phyloP scores from a whole-genome alignment of 2,797 vertebrate species.

The Vultur gryphus region DNA sequence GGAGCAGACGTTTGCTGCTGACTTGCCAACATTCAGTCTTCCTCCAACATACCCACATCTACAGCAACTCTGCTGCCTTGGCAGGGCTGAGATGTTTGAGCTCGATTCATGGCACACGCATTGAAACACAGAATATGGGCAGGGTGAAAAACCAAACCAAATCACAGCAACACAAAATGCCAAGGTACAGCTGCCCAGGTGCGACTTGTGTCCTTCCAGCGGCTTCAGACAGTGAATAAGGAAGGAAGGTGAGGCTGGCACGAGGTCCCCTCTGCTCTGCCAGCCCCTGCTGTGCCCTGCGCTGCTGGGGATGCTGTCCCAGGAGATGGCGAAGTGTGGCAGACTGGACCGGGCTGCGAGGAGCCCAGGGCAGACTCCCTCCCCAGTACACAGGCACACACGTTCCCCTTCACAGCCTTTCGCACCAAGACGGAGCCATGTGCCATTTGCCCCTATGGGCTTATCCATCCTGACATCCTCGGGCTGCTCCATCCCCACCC shows the following conservation, averaged over 20 bases:
- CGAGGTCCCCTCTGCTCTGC: not conserved
- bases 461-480: not conserved
- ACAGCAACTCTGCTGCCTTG: not conserved
- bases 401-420: not conserved
- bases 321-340: not conserved
- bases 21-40: not conserved
- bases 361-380: rapidly evolving
- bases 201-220: not conserved
- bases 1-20: not conserved
- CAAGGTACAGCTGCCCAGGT: rapidly evolving
- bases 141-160: not conserved
- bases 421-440: rapidly evolving
- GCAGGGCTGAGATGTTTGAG: not conserved
- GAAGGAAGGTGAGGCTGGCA: not conserved
- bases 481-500: not conserved
- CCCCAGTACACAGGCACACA: not conserved
- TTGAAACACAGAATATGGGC: not conserved
- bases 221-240: not conserved
- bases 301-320: not conserved
- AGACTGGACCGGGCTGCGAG: not conserved
- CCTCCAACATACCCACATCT: not conserved
- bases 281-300: not conserved
- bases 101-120: rapidly evolving
- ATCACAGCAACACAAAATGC: not conserved
- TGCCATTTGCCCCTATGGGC: rapidly evolving